Conservation (phyloP, 2,797 vertebrate species). For the Sciaenops ocellatus region DNA sequence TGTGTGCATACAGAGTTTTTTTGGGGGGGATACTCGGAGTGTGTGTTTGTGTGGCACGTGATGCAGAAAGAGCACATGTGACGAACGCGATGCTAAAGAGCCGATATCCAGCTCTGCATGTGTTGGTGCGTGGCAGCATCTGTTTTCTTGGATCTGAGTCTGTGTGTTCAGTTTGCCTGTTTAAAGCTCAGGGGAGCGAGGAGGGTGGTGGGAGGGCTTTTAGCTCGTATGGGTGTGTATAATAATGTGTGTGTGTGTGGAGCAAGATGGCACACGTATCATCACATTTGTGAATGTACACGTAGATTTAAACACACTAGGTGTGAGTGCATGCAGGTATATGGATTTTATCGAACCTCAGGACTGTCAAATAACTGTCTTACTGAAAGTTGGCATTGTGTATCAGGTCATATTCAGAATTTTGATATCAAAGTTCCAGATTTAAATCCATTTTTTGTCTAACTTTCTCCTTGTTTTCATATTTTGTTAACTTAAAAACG, state of each 20-base stretch:
- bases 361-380: not conserved
- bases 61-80: slow-evolving; percentile 34
- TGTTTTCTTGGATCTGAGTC: slow-evolving; percentile 60
- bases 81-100: slow-evolving; percentile 37
- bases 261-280: slow-evolving; percentile 3
- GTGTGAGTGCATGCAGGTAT: slow-evolving; percentile 5
- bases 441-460: too few species aligned
- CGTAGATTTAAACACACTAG: not conserved
- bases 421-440: not conserved
- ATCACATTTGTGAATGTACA: not conserved
- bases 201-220: slow-evolving; percentile 18
- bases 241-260: slow-evolving; percentile 10
- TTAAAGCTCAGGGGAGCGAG: slow-evolving; percentile 44
- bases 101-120: slow-evolving; percentile 36
- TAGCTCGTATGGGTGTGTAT: slow-evolving; percentile 40
- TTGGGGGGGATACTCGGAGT: not conserved
- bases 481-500: not conserved
- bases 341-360: not conserved
- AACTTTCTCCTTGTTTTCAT: not conserved
- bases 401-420: not conserved
- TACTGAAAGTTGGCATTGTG: not conserved
- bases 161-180: slow-evolving; percentile 73
- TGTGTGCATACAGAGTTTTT: not conserved
- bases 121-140: slow-evolving; percentile 51
- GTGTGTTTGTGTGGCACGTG: slow-evolving; percentile 14